phyloP scores from a whole-genome alignment of 2,797 vertebrate species.

The Chelon auratus region DNA sequence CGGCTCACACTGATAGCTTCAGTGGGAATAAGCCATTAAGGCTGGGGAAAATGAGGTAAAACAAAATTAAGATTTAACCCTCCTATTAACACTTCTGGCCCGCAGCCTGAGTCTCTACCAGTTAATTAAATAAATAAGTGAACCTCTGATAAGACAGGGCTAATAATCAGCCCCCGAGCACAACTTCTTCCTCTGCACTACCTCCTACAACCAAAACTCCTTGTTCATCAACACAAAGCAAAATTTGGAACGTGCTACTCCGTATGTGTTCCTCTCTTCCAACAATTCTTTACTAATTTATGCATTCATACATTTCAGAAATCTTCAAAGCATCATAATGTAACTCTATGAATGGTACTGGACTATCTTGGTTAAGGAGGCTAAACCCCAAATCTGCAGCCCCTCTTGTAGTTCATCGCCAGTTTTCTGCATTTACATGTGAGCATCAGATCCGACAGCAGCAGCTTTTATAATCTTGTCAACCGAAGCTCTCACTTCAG shows the following conservation, averaged over 20 bases:
- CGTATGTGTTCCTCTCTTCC: slow-evolving; percentile 37
- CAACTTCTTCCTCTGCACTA: slow-evolving; percentile 44
- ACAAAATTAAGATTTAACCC: slow-evolving; percentile 41
- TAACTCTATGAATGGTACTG: slow-evolving; percentile 32
- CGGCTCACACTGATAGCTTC: slow-evolving; percentile 10
- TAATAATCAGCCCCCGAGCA: slow-evolving; percentile 75
- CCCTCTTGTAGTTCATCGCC: not conserved
- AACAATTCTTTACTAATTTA: slow-evolving; percentile 59
- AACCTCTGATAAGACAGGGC: slow-evolving; percentile 46
- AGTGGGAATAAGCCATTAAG: slow-evolving; percentile 16
- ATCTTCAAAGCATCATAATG: slow-evolving; percentile 46
- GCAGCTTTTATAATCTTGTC: slow-evolving; percentile 11
- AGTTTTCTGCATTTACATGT: slow-evolving; percentile 13
- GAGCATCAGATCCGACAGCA: slow-evolving; percentile 22
- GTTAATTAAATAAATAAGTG: slow-evolving; percentile 62
- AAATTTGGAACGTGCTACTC: slow-evolving; percentile 75
- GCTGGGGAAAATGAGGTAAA: slow-evolving; percentile 27
- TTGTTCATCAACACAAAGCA: slow-evolving; percentile 71
- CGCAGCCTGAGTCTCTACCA: slow-evolving; percentile 41
- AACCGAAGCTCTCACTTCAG: slow-evolving; percentile 7
- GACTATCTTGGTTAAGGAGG: slow-evolving; percentile 10
- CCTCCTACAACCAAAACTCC: slow-evolving; percentile 62
- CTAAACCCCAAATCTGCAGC: slow-evolving; percentile 26
- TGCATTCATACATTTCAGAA: slow-evolving; percentile 64
- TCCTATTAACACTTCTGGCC: slow-evolving; percentile 56